Evolutionary conservation across 2,888 invertebrate species (phyloP).

Genomic region (Pantelozetes paolii): DNA sequence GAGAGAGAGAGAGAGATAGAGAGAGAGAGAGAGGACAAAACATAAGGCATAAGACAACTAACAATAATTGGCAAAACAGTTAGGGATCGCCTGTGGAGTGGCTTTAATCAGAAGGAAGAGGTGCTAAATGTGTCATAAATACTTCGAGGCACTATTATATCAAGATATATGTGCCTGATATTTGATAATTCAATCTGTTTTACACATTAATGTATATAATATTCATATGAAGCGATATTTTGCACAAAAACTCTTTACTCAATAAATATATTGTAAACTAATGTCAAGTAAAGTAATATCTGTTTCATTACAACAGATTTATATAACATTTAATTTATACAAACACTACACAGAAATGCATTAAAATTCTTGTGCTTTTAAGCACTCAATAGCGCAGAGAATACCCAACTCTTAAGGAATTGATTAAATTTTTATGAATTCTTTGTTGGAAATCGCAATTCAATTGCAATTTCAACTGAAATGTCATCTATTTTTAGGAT

Average conservation of each 20-base stretch:
- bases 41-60: not conserved
- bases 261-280: not conserved
- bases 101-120: slow-evolving; percentile 36
- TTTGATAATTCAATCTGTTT: slow-evolving; percentile 37
- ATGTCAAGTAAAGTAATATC: slow-evolving; percentile 31
- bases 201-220: not conserved
- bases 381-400: too few relatives aligned
- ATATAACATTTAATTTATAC: slow-evolving; percentile 26
- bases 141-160: slow-evolving; percentile 15
- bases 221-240: not conserved
- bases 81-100: slow-evolving; percentile 33
- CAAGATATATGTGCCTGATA: slow-evolving; percentile 22
- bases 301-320: slow-evolving; percentile 18
- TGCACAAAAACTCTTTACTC: not conserved
- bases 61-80: slow-evolving; percentile 33
- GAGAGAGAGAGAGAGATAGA: slow-evolving; percentile 4
- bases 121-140: slow-evolving; percentile 36
- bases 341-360: not conserved
- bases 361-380: not conserved
- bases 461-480: not conserved
- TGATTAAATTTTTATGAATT: slow-evolving; percentile 26
- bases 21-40: not conserved
- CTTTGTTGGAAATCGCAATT: not conserved
- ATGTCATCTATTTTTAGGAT: not conserved
- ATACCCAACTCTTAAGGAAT: slow-evolving; percentile 5